These are phyloP conservation scores for Origma solitaria DNA, from an alignment of 2,113 vertebrate genomes.

Conservation along the genomic window DNA sequence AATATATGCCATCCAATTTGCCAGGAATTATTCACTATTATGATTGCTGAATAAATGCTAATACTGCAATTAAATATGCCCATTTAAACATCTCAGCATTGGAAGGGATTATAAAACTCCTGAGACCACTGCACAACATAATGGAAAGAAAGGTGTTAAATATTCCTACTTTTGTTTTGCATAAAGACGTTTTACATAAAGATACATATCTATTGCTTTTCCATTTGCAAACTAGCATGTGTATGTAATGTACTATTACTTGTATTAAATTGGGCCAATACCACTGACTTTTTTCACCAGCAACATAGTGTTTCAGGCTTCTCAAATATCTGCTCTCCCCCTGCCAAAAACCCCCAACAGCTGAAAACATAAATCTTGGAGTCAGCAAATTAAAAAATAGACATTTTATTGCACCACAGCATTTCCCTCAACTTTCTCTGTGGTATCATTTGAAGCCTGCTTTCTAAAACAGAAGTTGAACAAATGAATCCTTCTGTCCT, in stretches of 20 bases:
- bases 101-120: neutral
- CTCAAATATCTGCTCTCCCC: neutral
- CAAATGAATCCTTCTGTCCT: slow-evolving; percentile 81
- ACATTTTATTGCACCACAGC: slow-evolving; percentile 28
- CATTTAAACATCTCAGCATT: neutral
- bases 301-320: neutral
- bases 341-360: neutral
- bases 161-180: neutral
- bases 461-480: slow-evolving; percentile 77
- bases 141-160: neutral
- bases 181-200: neutral
- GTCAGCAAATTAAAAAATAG: slow-evolving; percentile 32
- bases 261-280: neutral
- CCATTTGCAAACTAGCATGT: neutral
- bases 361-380: slow-evolving; percentile 50
- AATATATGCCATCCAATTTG: neutral
- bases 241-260: neutral
- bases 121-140: neutral
- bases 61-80: neutral
- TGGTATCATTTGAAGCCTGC: slow-evolving; percentile 71
- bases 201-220: neutral
- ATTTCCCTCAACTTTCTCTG: slow-evolving; percentile 52
- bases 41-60: neutral
- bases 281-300: neutral
- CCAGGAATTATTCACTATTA: neutral